Conservation (phyloP, 2,888 invertebrate genomes). For the Cataglyphis altisquamis region DNA sequence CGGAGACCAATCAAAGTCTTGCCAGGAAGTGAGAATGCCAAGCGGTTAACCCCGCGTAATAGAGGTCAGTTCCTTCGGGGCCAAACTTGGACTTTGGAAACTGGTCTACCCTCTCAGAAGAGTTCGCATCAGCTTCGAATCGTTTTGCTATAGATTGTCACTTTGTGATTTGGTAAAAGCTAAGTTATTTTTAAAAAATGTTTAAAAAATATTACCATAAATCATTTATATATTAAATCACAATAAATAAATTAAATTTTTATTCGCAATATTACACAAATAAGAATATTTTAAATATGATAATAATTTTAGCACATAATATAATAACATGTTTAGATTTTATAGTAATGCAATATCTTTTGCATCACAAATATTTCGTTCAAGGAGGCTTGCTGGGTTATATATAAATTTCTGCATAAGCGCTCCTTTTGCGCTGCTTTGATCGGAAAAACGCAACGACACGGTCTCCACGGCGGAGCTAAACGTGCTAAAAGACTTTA, state of each 20-base stretch:
- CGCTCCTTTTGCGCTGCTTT: background rate
- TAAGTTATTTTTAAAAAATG: constrained; percentile 55
- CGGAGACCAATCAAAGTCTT: constrained; percentile 84
- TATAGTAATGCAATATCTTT: background rate
- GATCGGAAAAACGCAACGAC: constrained; percentile 34
- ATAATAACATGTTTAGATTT: background rate
- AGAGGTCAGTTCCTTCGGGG: constrained; percentile 84
- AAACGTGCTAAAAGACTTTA: constrained; percentile 72
- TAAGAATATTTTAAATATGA: background rate
- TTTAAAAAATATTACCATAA: background rate
- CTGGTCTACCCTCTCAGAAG: constrained; percentile 72
- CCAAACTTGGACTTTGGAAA: constrained; percentile 79
- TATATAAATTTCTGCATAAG: constrained; percentile 4
- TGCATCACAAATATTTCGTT: background rate
- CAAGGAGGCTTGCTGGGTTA: background rate
- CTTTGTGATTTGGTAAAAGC: constrained; percentile 72
- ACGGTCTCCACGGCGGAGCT: constrained; percentile 44
- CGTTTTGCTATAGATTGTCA: constrained; percentile 74
- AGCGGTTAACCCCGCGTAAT: constrained; percentile 85
- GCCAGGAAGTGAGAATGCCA: constrained; percentile 82
- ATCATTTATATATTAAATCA: background rate
- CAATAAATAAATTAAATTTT: background rate
- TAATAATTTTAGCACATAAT: background rate
- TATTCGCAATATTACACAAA: background rate
- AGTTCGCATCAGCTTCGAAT: constrained; percentile 67